Evolutionary conservation across 1,140 invertebrate species (phyloP).

Genomic region (Drosophila hydei): DNA sequence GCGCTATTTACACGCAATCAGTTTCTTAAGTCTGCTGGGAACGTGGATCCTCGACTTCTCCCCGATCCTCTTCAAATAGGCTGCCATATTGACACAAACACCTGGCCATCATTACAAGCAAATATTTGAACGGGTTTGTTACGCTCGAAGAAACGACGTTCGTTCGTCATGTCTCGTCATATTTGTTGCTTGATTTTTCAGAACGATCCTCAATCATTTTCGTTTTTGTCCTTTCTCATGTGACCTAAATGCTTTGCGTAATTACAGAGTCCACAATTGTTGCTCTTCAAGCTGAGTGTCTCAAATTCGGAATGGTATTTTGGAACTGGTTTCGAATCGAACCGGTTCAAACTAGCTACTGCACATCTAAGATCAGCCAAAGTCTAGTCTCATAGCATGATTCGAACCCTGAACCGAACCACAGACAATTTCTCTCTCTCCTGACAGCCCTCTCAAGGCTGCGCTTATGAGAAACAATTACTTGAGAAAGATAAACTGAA

Average conservation of each 20-base stretch:
- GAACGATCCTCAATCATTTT: conserved; percentile 7
- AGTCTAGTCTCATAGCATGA: neutral
- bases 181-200: conserved; percentile 5
- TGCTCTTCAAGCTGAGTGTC: neutral
- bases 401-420: neutral
- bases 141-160: conserved; percentile 2
- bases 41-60: conserved; percentile 28
- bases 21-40: conserved; percentile 19
- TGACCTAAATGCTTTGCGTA: conserved; percentile 40
- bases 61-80: conserved; percentile 68
- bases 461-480: conserved; percentile 39
- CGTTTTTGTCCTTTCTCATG: neutral
- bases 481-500: conserved; percentile 53
- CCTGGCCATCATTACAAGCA: conserved; percentile 57
- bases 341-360: too few species aligned
- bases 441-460: neutral
- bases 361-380: too few species aligned
- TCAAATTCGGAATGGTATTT: neutral
- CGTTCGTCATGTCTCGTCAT: conserved; percentile 22
- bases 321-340: neutral
- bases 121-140: conserved; percentile 43
- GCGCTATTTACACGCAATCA: conserved; percentile 31
- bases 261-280: conserved; percentile 27
- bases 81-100: conserved; percentile 68
- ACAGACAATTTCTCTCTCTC: neutral